Evolutionary conservation across 2,888 invertebrate genomes (phyloP), one percentile per base, ranked within the genome.

Genomic region (Linnaemya tessellans): DNA sequence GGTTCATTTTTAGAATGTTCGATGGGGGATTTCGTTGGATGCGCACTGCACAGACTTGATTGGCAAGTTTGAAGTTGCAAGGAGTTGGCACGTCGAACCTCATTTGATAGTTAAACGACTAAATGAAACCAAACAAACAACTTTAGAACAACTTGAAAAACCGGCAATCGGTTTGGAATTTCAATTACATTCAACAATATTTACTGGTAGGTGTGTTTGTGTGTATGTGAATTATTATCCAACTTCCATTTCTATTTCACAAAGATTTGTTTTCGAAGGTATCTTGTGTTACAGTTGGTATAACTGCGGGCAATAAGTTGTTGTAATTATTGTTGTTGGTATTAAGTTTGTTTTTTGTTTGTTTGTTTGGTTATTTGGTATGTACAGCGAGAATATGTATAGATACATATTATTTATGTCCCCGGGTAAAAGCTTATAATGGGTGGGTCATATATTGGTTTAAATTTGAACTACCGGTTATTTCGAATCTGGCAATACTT

Each of bases 71-170:
- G 64, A 80, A 51, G 80, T 84, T 80, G 74, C 58, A 84, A 30
- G 64, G 54, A 80, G 74, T 73, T 71, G n/a, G 35, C 25, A 74
- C 41, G 67, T 71, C 80, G 67, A 80, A 80, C 80, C 30, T 41
- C 25, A 60, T 67, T 22, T 20, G 51, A 60, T 68, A 64, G 62
- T 67, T 74, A 80, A 80, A 64, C 56, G 73, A 68, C 38, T 71
- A 25, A 56, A 65, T 20, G 41, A 81, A 70, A 64, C 77, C 20
- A 80, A 65, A 80, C 49, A 77, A 80, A 46, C 84, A 78, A 49
- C 80, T 80, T 51, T 49, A 73, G 68, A 81, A 81, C 81, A 84
- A 84, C 84, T 81, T 81, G 81, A 85, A 85, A 81, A 85, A 81
- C 81, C 74, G 74, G 81, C 81, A 81, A 62, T 60, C 43, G 15